Conservation (phyloP, 2,113 vertebrate species). For the Ictalurus punctatus region DNA sequence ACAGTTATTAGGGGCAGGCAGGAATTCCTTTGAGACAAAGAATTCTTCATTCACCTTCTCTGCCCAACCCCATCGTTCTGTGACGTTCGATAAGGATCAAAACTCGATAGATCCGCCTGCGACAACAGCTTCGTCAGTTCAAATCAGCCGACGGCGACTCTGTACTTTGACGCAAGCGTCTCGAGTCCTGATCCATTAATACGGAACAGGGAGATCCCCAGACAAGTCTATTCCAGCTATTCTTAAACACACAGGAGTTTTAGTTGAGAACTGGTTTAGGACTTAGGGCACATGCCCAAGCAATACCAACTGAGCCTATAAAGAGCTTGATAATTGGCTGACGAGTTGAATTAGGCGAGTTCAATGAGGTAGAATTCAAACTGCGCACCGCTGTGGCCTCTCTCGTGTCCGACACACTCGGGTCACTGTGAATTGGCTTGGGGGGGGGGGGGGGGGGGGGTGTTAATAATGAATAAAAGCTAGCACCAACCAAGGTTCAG, state of each 20-base stretch:
- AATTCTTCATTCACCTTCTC: slow-evolving; percentile 6
- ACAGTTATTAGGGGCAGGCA: neutral
- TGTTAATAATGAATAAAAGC: neutral
- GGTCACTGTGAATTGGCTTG: neutral
- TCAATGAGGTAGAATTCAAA: neutral
- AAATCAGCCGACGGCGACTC: no score
- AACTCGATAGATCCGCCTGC: neutral
- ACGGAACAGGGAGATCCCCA: neutral
- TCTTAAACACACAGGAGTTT: no score
- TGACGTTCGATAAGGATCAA: neutral
- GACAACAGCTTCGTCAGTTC: neutral
- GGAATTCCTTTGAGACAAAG: slow-evolving; percentile 2
- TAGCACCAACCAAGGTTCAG: neutral
- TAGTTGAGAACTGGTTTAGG: neutral
- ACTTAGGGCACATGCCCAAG: neutral
- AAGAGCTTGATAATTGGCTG: neutral
- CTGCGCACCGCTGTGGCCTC: neutral
- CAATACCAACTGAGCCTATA: neutral
- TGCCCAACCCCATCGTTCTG: neutral
- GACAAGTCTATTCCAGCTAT: neutral
- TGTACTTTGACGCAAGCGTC: no score
- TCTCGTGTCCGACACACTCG: neutral
- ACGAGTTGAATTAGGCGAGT: neutral
- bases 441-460: no score
- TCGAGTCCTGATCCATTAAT: neutral